Evolutionary conservation across 2,888 invertebrate genomes (phyloP), one percentile per base, ranked within the genome.

Genomic region (Aleiodes leptofemur): DNA sequence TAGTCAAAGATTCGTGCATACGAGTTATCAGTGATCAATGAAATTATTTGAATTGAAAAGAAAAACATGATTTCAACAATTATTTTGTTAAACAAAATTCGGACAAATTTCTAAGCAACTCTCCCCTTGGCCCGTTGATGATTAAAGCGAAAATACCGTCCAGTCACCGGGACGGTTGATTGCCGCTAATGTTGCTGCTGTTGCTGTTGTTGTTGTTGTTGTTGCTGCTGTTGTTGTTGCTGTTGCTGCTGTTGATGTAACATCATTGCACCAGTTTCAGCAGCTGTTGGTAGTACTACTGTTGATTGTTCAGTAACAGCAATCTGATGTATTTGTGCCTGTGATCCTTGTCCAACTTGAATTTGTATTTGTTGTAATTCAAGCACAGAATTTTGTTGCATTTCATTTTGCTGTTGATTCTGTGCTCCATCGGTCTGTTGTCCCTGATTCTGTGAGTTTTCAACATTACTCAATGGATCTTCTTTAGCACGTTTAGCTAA

Each of bases 401-500:
- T 85, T 55, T 85, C 83, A 48, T 85, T 85, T 68, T 84, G 83
- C 78, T 86, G 81, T 51, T 76, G 78, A 13, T 79, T 82, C 73
- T 86, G 84, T 69, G 86, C 84, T 55, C 88, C 87, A 8, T 88
- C 86, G 43, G 86, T 83, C 59, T 87, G 86, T 78, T 90, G 85
- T 71, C 87, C 87, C 74, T 89, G 90, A 79, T 89, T 90, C 72
- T 92, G 91, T 0, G 84, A 77, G 43, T 80, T 79, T 3, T 88
- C 88, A 0, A 81, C 79, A 1, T 83, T 80, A 8, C 83, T 84
- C 9, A 88, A 75, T 0, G 89, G 89, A 87, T 94, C 94, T 86
- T 95, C 95, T 79, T 95, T 94, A 69, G 94, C 93, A 51, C 95
- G 92, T 84, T 94, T 93, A n/a, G 94, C 93, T 82, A 94, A 91